Percentiles rank a stretch among this genome's conserved stretches.
Evolutionary conservation across 2,797 vertebrate species (phyloP).

Genomic region (Silurus lanzhouensis): DNA sequence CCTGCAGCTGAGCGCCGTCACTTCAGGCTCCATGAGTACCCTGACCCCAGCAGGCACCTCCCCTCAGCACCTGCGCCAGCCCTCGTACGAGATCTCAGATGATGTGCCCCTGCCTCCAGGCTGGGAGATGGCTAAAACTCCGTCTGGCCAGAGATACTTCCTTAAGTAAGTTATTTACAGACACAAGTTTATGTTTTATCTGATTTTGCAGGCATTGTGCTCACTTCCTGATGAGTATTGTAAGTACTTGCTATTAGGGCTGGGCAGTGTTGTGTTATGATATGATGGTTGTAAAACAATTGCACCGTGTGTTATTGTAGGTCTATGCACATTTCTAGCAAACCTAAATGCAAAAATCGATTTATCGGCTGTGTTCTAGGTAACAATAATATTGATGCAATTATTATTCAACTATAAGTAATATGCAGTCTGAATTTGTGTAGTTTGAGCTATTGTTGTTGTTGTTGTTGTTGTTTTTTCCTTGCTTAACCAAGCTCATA

Average conservation of each 20-base stretch:
- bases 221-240: background rate
- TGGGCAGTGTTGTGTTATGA: background rate
- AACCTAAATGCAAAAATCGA: background rate
- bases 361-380: background rate
- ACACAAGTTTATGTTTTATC: background rate
- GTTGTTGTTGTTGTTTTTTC: too few species aligned
- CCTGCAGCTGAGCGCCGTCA: slow-evolving; percentile 86
- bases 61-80: slow-evolving; percentile 92
- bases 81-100: slow-evolving; percentile 95
- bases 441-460: background rate
- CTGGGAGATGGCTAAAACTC: slow-evolving; percentile 99
- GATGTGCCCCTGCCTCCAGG: slow-evolving; percentile 92
- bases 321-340: background rate
- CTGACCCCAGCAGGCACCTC: slow-evolving; percentile 78
- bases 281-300: background rate
- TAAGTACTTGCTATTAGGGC: background rate
- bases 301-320: background rate
- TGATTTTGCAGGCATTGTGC: background rate
- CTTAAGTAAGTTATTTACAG: slow-evolving; percentile 86
- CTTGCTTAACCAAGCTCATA: background rate
- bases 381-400: background rate
- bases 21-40: slow-evolving; percentile 81
- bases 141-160: slow-evolving; percentile 97
- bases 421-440: background rate
- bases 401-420: background rate